Percentiles rank a stretch among this genome's conserved stretches.
Evolutionary conservation across 1,140 invertebrate species (phyloP).

Genomic region (Tetranychus urticae): DNA sequence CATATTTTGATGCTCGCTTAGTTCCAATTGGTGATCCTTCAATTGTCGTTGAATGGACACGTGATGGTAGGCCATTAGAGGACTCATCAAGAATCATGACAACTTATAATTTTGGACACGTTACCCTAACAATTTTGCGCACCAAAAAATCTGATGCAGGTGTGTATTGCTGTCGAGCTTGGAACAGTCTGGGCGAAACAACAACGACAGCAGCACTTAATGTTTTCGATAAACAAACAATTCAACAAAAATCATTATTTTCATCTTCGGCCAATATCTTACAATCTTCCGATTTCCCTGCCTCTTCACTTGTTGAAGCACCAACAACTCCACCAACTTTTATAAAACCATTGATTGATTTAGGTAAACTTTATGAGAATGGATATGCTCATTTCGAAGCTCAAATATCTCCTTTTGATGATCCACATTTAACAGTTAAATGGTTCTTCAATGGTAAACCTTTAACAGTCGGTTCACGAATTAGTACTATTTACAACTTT

Average conservation of each 20-base stretch:
- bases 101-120: conserved; percentile 62
- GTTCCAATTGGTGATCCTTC: conserved; percentile 74
- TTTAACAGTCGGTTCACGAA: conserved; percentile 59
- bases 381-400: conserved; percentile 61
- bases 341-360: conserved; percentile 54
- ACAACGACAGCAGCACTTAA: conserved; percentile 44
- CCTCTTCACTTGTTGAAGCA: neutral
- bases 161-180: conserved; percentile 64
- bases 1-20: conserved; percentile 39
- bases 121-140: conserved; percentile 66
- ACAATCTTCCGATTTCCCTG: neutral
- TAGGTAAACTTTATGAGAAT: conserved; percentile 57
- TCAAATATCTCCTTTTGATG: conserved; percentile 83
- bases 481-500: conserved; percentile 82
- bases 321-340: conserved; percentile 17
- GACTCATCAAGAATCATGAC: conserved; percentile 62
- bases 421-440: conserved; percentile 77
- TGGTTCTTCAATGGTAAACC: conserved; percentile 77
- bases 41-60: conserved; percentile 65
- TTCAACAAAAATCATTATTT: neutral
- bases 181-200: conserved; percentile 67
- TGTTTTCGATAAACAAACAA: neutral
- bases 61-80: conserved; percentile 25
- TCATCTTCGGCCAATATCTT: neutral
- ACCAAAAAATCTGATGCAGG: conserved; percentile 71